These are phyloP conservation scores for Bellardia bayeri DNA, from an alignment of 2,888 invertebrate genomes.

Conservation along the genomic window DNA sequence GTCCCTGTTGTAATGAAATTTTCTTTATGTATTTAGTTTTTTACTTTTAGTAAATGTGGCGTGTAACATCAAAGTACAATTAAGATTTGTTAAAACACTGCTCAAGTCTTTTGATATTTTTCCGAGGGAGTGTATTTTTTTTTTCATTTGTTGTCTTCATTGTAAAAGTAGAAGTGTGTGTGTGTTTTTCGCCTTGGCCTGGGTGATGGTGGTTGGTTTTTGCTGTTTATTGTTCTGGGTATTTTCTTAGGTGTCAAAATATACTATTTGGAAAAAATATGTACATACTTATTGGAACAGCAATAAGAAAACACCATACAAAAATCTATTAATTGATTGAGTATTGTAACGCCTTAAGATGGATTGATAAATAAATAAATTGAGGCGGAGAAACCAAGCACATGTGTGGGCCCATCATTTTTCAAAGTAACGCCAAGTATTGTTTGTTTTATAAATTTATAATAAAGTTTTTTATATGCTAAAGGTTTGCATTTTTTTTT, in stretches of 20 bases:
- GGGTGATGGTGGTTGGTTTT: conserved; percentile 33
- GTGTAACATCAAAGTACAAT: conserved; percentile 67
- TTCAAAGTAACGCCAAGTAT: background rate
- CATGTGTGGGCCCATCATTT: conserved; percentile 49
- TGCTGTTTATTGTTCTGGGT: conserved; percentile 28
- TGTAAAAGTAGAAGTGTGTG: background rate
- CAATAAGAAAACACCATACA: background rate
- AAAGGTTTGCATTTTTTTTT: too few relatives aligned
- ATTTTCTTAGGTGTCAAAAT: conserved; percentile 60
- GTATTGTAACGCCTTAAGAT: conserved; percentile 40
- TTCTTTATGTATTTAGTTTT: conserved; percentile 17
- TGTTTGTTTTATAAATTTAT: background rate
- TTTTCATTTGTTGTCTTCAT: background rate
- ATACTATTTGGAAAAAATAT: background rate
- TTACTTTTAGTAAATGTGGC: conserved; percentile 46
- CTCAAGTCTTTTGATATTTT: conserved; percentile 65
- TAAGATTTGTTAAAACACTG: conserved; percentile 63
- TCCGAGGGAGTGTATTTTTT: conserved; percentile 53
- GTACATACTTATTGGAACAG: background rate
- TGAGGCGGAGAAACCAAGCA: conserved; percentile 5
- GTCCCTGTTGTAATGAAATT: conserved; percentile 38
- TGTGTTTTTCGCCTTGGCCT: background rate
- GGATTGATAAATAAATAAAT: conserved; percentile 46
- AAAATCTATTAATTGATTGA: conserved; percentile 59
- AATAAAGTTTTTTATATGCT: too few relatives aligned